Conservation (phyloP, 2,888 invertebrate species). For the Tromatobia lineatoria region DNA sequence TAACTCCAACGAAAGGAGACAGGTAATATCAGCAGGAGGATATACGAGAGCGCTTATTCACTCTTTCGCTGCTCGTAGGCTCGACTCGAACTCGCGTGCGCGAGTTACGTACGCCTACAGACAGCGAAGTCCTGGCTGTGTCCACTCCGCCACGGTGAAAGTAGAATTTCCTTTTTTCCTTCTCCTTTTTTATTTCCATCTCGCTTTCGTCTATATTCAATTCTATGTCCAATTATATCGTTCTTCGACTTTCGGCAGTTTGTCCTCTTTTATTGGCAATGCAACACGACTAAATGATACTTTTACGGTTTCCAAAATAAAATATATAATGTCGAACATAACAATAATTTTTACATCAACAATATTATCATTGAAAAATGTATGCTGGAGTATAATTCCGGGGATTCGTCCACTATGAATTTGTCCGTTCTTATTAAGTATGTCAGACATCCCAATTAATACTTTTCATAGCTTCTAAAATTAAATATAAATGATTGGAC, state of each 20-base stretch:
- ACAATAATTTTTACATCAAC: not conserved
- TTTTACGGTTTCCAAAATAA: not conserved
- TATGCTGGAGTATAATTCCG: no score
- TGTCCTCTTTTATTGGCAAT: not conserved
- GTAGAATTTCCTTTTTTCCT: conserved; percentile 41
- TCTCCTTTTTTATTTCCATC: conserved; percentile 17
- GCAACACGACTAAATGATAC: not conserved
- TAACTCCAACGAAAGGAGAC: not conserved
- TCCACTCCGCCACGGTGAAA: conserved; percentile 53
- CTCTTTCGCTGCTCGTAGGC: conserved; percentile 17
- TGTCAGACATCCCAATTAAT: no score
- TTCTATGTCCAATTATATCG: not conserved
- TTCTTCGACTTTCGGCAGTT: not conserved
- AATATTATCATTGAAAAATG: not conserved
- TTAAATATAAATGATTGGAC: no score
- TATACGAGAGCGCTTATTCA: conserved; percentile 51
- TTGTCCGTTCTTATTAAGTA: no score
- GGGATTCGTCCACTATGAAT: no score
- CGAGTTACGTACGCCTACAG: conserved; percentile 52
- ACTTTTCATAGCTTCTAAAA: no score
- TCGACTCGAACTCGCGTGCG: not conserved
- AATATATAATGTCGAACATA: not conserved
- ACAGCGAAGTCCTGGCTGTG: conserved; percentile 8
- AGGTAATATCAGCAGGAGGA: conserved; percentile 42
- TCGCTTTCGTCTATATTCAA: conserved; percentile 22